Evolutionary conservation across 2,797 vertebrate genomes (phyloP), one percentile per base, ranked within the genome.

Genomic region (Nasua narica): DNA sequence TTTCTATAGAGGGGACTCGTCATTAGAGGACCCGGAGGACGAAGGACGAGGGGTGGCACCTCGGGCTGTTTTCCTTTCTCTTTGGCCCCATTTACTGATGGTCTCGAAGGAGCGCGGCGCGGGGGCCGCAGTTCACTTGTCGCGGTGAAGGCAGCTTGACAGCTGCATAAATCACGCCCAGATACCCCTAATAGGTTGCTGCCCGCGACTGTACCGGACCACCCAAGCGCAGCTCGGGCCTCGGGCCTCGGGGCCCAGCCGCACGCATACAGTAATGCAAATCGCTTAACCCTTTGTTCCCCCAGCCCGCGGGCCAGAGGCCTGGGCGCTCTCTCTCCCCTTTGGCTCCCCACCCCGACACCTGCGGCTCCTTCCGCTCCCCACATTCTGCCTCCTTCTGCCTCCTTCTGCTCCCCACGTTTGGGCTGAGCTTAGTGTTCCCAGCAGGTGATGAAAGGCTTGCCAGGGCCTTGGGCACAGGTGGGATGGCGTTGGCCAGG

Each of bases 81-180:
- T 98, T 97, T 95, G 98, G 97, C 88, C 97, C 97, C 96, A 98
- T 99, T 99, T 99, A 98, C 98, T 99, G 98, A 98, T 98, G 98
- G 98, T 97, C 98, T 98, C 94, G 97, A 98, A 99, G 98, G 98
- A 99, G 98, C 98, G 97, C 15, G 54, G 97, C 95, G 99, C 99
- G 98, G 98, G 98, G 98, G 99, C 99, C 98, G 98, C 99, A 99
- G 99, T 99, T 99, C 99, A 99, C 99, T 99, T 98, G 99, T 99
- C 98, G 98, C 97, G 99, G 99, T 99, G 99, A 99, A 99, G 99
- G 99, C 99, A 98, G 99, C 99, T 98, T 99, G 99, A 99, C 99
- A 99, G 99, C 99, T 99, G 99, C 99, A 99, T 99, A 99, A 99
- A 99, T 99, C 99, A 99, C 98, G 69, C 94, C 90, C 98, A 99